Percentiles rank a stretch among this genome's conserved stretches.
phyloP scores from a whole-genome alignment of 92 coral and sea anemone genomes.

The Actinernus sp. region DNA sequence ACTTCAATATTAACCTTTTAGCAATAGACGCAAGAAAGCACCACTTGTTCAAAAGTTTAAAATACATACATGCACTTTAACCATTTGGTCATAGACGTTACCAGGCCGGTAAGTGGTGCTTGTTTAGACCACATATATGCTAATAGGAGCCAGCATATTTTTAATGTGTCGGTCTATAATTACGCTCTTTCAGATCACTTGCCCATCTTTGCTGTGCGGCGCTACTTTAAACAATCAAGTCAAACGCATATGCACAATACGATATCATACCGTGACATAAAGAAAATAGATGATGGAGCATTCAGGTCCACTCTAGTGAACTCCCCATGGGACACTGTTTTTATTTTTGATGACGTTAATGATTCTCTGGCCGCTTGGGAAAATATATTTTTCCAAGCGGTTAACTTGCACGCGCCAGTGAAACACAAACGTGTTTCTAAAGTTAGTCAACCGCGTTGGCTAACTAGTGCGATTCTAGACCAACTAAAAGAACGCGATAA shows the following conservation, averaged over 20 bases:
- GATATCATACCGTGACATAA: conserved; percentile 15
- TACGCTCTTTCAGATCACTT: conserved; percentile 59
- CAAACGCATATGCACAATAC: conserved; percentile 8
- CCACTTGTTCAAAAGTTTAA: too few species aligned
- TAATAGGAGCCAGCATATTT: conserved; percentile 49
- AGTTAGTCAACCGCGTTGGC: too few species aligned
- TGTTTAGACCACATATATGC: conserved; percentile 66
- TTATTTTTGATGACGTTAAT: conserved; percentile 18
- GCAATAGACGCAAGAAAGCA: conserved; percentile 38
- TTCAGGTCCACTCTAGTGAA: conserved; percentile 14
- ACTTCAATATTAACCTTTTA: conserved; percentile 43
- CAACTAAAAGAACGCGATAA: too few species aligned
- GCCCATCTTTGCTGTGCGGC: too few species aligned
- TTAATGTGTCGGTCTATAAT: conserved; percentile 12
- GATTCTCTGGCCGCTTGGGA: too few species aligned
- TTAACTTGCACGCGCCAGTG: too few species aligned
- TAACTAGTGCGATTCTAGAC: too few species aligned
- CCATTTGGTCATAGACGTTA: conserved; percentile 47
- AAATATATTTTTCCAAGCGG: too few species aligned
- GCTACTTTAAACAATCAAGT: conserved; percentile 10
- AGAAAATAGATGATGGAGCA: conserved; percentile 8
- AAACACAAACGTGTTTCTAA: too few species aligned
- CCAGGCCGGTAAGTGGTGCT: conserved; percentile 54
- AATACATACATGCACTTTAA: conserved; percentile 60
- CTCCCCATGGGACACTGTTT: conserved; percentile 21